Base-by-base conservation (phyloP, 2,113 vertebrate genomes). In the Orcinus orca region DNA sequence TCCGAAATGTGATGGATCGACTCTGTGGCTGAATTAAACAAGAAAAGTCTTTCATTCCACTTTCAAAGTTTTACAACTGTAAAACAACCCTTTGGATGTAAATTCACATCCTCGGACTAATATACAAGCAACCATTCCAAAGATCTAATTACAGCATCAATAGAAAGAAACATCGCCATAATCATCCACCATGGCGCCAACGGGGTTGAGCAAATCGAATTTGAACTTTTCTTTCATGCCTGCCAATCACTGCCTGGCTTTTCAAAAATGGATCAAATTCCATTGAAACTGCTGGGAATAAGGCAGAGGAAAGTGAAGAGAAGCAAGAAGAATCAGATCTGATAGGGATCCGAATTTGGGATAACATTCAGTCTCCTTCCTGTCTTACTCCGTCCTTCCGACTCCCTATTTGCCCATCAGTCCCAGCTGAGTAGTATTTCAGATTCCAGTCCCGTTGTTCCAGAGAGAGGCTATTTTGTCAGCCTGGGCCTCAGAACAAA, bases 11-110 rank as follows among this genome's bases (percentile, higher is more conserved):
- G 88, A 88, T 20, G 20, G 76, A 85, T 68, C 68, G 80, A 90
- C 58, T 95, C 15, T 41, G 29, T 12, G 15, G 15, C 74, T 90
- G 87, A 97, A 55, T 73, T 88, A 96, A 91, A 90, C n/a, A 95
- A 90, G 87, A 77, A 95, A 87, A 67, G 18, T 25, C 60, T 95
- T 96, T 76, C 47, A 38, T 84, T 55, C 12, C 33, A 65, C 26
- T 87, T 76, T 47, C 7, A 53, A 55, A 90, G 58, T 92, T 95
- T 81, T 80, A 41, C 10, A 73, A 74, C 80, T 86, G 0, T 33
- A 36, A 80, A 84, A 84, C 6, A 58, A 36, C 3, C 1, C 55
- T 80, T 47, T 81, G 15, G 31, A 17, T 87, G 79, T 76, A 62
- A 96, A 77, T 92, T 77, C 29, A 41, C 6, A 73, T 58, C 55